phyloP scores from a whole-genome alignment of 2,888 invertebrate genomes.

The Dasysyrphus albostriatus region DNA sequence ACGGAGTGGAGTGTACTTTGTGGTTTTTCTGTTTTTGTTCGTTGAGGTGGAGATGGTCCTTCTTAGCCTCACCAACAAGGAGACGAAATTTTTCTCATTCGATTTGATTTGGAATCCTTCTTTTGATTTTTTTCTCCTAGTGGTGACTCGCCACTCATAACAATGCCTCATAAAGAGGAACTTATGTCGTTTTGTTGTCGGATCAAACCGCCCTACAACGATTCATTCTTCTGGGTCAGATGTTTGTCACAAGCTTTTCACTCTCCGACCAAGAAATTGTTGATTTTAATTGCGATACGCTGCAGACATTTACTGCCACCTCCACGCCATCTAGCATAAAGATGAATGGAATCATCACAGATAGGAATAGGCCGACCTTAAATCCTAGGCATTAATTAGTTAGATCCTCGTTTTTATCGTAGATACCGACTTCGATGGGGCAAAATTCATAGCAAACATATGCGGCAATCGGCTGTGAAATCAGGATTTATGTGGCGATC shows the following conservation, averaged over 20 bases:
- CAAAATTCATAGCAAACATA: constrained; percentile 47
- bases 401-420: constrained; percentile 41
- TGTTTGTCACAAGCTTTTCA: constrained; percentile 46
- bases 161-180: constrained; percentile 70
- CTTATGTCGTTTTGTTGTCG: constrained; percentile 74
- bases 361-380: constrained; percentile 4
- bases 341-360: constrained; percentile 31
- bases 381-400: constrained; percentile 61
- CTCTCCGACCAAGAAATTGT: constrained; percentile 41
- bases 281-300: constrained; percentile 67
- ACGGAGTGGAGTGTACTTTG: constrained; percentile 14
- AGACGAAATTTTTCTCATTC: constrained; percentile 1
- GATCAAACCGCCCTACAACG: constrained; percentile 58
- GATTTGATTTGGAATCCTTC: constrained; percentile 40
- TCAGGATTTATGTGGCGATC: constrained; percentile 74
- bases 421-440: constrained; percentile 45
- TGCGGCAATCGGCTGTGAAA: constrained; percentile 63
- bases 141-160: constrained; percentile 55
- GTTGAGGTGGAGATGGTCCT: not conserved
- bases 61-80: not conserved
- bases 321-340: constrained; percentile 1
- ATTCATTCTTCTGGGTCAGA: constrained; percentile 57
- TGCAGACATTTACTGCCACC: constrained; percentile 54
- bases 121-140: not conserved
- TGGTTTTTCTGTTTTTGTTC: constrained; percentile 31